Base-by-base conservation (phyloP, 2,888 invertebrate genomes). In the Diloba caeruleocephala region DNA sequence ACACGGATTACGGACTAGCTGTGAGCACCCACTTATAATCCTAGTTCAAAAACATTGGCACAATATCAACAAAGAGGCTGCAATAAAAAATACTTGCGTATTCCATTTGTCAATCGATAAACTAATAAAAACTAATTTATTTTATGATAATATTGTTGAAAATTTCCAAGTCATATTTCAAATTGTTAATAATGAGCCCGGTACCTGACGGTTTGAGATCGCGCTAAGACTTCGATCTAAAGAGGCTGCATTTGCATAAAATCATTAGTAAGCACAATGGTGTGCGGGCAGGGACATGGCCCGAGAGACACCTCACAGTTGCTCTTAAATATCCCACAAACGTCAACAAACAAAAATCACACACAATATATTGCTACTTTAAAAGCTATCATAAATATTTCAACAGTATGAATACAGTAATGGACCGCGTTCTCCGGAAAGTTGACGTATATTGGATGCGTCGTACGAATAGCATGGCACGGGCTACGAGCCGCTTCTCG, bases 191-290 rank as follows among this genome's bases (percentile, higher is more conserved):
- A 92, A 92, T 92, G 92, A 92, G 90, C 90, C 84, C 81, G 85
- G 90, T 92, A 91, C 92, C 92, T 92, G 92, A 92, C 90, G 90
- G 87, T 89, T 89, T 77, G 90, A 92, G 92, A 92, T 92, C 92
- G 92, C 92, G 90, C 90, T 92, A 93, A 92, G 92, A 90, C 92
- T 91, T 89, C 92, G 91, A 92, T 93, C 92, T 92, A 90, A 92
- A 92, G 92, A 92, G 91, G 87, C 84, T 92, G 88, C 93, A 93
- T 93, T 92, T 93, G 93, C 93, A 93, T 93, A 93, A 93, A 93
- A 92, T 93, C 93, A 92, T 93, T 92, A 93, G 93, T 90, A 92
- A 92, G 92, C 93, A 93, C 93, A 93, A 93, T 92, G 92, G 90
- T 87, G 88, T 82, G 83, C 90, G 86, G 85, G 90, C 89, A 90